A percentile compares a stretch with the other conserved stretches of the same genome.
Evolutionary conservation across 92 coral and sea anemone genomes (phyloP).

Genomic region (Actinostola sp.): DNA sequence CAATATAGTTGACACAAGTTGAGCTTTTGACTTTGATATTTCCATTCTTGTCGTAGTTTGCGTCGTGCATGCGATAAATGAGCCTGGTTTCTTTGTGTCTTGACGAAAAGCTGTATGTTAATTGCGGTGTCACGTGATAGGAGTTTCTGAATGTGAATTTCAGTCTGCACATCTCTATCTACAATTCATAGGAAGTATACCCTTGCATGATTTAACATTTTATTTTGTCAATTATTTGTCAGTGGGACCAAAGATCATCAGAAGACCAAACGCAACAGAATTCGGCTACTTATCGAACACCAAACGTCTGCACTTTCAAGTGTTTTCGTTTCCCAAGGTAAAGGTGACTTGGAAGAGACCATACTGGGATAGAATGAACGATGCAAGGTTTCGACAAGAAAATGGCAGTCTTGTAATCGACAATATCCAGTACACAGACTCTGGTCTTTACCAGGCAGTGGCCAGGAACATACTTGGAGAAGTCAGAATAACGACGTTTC

Average conservation of each 20-base stretch:
- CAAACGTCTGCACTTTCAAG: background rate
- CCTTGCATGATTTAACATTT: no score
- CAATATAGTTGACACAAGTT: no score
- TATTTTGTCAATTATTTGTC: background rate
- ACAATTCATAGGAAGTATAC: background rate
- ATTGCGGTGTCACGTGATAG: no score
- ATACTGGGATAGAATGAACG: background rate
- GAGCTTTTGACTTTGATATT: no score
- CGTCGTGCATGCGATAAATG: no score
- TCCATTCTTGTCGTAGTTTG: no score
- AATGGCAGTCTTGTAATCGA: background rate
- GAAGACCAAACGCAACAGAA: background rate
- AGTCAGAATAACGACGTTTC: background rate
- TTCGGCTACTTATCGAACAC: background rate
- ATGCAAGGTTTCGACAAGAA: background rate
- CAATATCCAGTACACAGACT: conserved; percentile 4
- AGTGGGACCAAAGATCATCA: conserved; percentile 6
- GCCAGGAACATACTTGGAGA: conserved; percentile 5
- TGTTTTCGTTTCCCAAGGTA: background rate
- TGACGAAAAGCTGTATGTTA: no score
- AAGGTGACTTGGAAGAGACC: background rate
- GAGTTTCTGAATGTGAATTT: no score
- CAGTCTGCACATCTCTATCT: background rate
- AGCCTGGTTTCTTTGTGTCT: no score
- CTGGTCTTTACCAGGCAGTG: conserved; percentile 7